Evolutionary conservation across 2,888 invertebrate genomes (phyloP), one percentile per base, ranked within the genome.

Genomic region (Cephalotes varians): DNA sequence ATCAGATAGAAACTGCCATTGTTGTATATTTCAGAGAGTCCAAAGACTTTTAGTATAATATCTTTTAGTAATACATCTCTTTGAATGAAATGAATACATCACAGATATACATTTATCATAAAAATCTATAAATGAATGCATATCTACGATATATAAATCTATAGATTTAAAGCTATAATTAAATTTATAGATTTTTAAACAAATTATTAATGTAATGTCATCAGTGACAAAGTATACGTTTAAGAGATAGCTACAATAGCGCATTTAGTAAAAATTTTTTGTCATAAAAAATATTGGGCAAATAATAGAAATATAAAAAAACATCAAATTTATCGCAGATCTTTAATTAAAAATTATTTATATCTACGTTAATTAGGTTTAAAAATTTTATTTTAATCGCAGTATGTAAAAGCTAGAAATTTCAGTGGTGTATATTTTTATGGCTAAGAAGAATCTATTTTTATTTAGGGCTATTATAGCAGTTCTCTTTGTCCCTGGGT

Each of bases 401-500:
- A 56, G 21, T 51, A 40, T 15, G 15, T 56, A 44, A 69, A 3
- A 56, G 0, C 5, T 1, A 10, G 21, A 44, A 10, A 40, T 67
- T 40, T 40, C 25, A 28, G 15, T n/a, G 51, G 5, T 40, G 12
- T 18, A 28, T 34, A n/a, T 12, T 73, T 67, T 67, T 51, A 67
- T 37, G 3, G 7, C 2, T 9, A 4, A 21, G 21, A 56, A 4
- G 28, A 31, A 64, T 73, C 44, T 72, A 77, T 71, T 37, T 56
- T 64, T 76, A 76, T 81, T 85, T 79, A 73, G 69, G 44, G 31
- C 82, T 87, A 86, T 91, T 89, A 89, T 85, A 85, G 85, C 82
- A 77, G 85, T 87, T 91, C 77, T 84, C 87, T 91, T 91, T 92
- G 92, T 92, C 83, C 82, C 86, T 85, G 77, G 86, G 86, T 83